phyloP scores from a whole-genome alignment of 2,888 invertebrate species.

The Anthophora plumipes region DNA sequence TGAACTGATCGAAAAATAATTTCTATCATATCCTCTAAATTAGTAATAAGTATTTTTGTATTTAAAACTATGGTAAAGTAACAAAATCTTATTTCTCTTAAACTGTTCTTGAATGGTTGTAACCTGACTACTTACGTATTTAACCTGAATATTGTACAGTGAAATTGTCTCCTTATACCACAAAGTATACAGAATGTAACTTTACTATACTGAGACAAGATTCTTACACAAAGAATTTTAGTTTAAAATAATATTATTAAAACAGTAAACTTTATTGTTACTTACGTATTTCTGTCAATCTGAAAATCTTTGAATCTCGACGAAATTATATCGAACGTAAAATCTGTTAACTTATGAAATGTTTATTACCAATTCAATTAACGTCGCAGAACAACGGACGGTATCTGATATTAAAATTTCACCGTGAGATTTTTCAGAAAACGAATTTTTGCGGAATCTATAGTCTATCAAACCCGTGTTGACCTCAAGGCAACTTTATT shows the following conservation, averaged over 20 bases:
- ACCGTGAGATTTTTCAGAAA: neutral
- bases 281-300: neutral
- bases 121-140: neutral
- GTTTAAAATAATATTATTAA: neutral
- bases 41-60: conserved; percentile 3
- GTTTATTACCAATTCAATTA: too few relatives aligned
- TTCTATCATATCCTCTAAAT: neutral
- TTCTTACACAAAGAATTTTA: neutral
- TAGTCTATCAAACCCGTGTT: neutral
- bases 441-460: neutral
- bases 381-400: neutral
- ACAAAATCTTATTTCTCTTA: conserved; percentile 6
- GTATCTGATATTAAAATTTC: neutral
- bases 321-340: neutral
- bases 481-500: conserved; percentile 16
- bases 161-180: conserved; percentile 3
- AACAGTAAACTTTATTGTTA: neutral
- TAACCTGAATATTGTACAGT: neutral
- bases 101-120: neutral
- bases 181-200: neutral
- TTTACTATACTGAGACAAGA: neutral
- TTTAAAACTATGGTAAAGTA: neutral
- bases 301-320: neutral
- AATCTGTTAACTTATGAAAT: too few relatives aligned
- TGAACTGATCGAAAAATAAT: too few relatives aligned